Evolutionary conservation across 2,797 vertebrate species (phyloP), one percentile per base, ranked within the genome.

Genomic region (Myotis pilosus): DNA sequence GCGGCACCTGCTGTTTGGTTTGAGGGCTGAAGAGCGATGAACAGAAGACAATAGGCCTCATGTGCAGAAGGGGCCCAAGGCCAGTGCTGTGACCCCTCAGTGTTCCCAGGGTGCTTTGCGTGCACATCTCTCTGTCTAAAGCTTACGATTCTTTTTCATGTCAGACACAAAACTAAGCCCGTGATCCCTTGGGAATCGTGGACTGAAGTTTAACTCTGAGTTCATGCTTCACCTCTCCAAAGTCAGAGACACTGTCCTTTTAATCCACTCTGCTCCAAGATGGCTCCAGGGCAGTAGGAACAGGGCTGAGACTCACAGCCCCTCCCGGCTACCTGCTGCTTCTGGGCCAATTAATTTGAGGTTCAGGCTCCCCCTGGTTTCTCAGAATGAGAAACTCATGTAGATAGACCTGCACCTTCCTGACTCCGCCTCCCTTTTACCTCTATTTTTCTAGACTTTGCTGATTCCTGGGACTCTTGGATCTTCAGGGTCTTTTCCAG

Each of bases 131-230:
- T 87, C 60, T 86, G 72, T 28, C 72, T 36, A 80, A 44, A 10
- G 19, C 9, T 87, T 71, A 75, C 62, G 66, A 25, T 82, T 81
- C 38, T 84, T 47, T 82, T 75, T 36, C 68, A 87, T 53, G n/a
- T 57, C 49, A n/a, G 49, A 33, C 20, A 2, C 23, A 47, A 49
- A 91, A 86, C 57, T 44, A 53, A 72, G 60, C 53, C 90, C 89
- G 62, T 68, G 33, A 92, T 47, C 38, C 71, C 25, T 92, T 91
- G 62, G 87, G 84, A 96, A 74, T 85, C 30, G 28, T 1, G 66
- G 33, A 57, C 36, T 90, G 57, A 53, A 16, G 79, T 87, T 53
- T 90, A 69, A 87, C 17, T 41, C 20, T 6, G 9, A 62, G 33
- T 82, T 74, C 47, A 87, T 4, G 4, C 23, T 82, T 72, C 19